Conservation (phyloP, 2,797 vertebrate genomes). For the Apogon talboti region DNA sequence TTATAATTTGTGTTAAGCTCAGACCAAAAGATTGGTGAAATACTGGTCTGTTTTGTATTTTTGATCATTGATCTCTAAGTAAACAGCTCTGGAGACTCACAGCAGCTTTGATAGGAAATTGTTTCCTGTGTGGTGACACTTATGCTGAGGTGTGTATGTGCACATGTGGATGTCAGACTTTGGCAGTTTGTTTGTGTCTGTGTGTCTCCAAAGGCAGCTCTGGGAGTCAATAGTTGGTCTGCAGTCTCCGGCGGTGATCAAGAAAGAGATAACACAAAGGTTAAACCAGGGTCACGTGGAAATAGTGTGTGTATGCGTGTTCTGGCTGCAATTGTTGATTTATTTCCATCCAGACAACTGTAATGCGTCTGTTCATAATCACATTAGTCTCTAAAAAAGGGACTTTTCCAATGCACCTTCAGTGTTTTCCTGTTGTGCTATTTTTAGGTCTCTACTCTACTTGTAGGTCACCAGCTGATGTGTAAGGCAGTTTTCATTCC, state of each 20-base stretch:
- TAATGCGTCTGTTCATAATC: slow-evolving; percentile 11
- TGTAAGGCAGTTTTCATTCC: too few relatives aligned
- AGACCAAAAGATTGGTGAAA: slow-evolving; percentile 15
- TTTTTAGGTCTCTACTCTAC: too few relatives aligned
- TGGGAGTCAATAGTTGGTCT: slow-evolving; percentile 35
- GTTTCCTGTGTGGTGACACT: slow-evolving; percentile 48
- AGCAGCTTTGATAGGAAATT: slow-evolving; percentile 43
- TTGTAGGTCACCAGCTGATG: too few relatives aligned
- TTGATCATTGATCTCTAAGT: slow-evolving; percentile 22
- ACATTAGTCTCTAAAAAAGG: slow-evolving; percentile 4
- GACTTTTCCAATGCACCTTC: not conserved
- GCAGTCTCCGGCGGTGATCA: slow-evolving; percentile 35
- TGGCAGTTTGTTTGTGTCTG: slow-evolving; percentile 18
- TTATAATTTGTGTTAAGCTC: slow-evolving; percentile 8
- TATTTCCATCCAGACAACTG: slow-evolving; percentile 11
- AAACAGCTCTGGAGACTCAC: slow-evolving; percentile 39
- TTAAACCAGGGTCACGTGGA: slow-evolving; percentile 35
- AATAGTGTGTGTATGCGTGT: slow-evolving; percentile 3
- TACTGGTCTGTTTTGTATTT: slow-evolving; percentile 15
- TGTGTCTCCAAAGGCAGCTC: slow-evolving; percentile 20
- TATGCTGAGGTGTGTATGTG: slow-evolving; percentile 17
- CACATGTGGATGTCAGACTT: slow-evolving; percentile 6
- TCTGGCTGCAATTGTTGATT: slow-evolving; percentile 1
- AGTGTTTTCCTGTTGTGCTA: slow-evolving; percentile 15
- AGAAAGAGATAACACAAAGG: slow-evolving; percentile 41